Base-by-base conservation (phyloP, 2,113 vertebrate genomes). In the Herpailurus yagouaroundi region DNA sequence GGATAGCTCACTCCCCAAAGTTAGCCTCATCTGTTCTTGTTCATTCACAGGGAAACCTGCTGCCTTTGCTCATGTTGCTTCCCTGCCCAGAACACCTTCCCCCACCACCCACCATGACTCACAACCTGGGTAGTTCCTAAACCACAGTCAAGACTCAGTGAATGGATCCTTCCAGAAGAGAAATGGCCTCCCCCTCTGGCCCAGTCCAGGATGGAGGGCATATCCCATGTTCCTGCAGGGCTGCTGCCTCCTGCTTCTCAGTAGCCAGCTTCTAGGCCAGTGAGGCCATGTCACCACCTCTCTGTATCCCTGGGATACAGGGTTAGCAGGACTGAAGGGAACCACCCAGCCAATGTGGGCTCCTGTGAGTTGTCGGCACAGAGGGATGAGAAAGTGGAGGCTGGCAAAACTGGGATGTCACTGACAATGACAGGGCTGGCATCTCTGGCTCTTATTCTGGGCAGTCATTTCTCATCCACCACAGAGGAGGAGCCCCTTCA, bases 81-180 rank as follows among this genome's bases (percentile, higher is more conserved):
- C 31, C 71, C 36, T 25, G 6, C 3, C 5, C 21, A 33, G 73
- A 33, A n/a, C 4, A 19, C 0, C 4, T 4, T 3, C 4, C 29
- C 45, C 29, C 48, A 45, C 9, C 71, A 52, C 9, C 19, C n/a
- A 18, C 45, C 25, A 33, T 3, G 9, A 5, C 21, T 68, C 52
- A 38, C 6, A 31, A 29, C 50, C 16, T 13, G 16, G 8, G 0
- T 16, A 38, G 41, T 18, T 60, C 82, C 80, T 85, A 55, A 69
- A 13, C 13, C 13, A 1, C 18, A 5, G 11, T 5, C 41, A 38
- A 33, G 64, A 41, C 29, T 83, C 11, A 18, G 7, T 31, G 66
- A 5, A 3, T 0, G 2, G 27, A 6, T 19, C 15, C 31, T 76
- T 10, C 64, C 12, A 18, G 41, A 12, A 38, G 23, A 18, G 0